A percentile compares a stretch with the other conserved stretches of the same genome.
phyloP scores from a whole-genome alignment of 1,140 invertebrate genomes.

The Papilio polytes region DNA sequence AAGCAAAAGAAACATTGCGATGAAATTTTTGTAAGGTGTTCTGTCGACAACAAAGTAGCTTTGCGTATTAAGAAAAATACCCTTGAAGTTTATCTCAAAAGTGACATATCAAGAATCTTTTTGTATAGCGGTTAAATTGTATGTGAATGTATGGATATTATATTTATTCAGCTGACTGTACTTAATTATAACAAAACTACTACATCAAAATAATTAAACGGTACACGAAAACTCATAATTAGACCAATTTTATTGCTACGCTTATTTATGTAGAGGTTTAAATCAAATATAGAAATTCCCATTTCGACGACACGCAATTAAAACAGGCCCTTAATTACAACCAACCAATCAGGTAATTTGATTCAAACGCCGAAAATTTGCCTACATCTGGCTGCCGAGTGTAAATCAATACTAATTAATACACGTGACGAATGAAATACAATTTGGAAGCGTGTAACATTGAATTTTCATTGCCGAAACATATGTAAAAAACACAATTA shows the following conservation, averaged over 20 bases:
- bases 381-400: not conserved
- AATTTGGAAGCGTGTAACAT: not conserved
- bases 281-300: conserved; percentile 6
- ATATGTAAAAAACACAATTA: not conserved
- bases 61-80: too few relatives aligned
- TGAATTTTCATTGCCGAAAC: not conserved
- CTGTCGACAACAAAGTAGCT: too few relatives aligned
- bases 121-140: too few relatives aligned
- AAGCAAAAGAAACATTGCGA: too few relatives aligned
- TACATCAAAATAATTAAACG: not conserved
- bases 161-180: too few relatives aligned
- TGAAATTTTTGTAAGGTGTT: too few relatives aligned
- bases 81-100: too few relatives aligned
- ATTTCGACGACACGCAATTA: conserved; percentile 1
- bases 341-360: conserved; percentile 26
- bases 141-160: too few relatives aligned
- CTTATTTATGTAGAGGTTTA: not conserved
- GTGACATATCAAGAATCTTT: too few relatives aligned
- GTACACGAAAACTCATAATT: not conserved
- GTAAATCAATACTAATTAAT: conserved; percentile 17
- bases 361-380: conserved; percentile 13
- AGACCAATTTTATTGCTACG: not conserved
- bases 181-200: too few relatives aligned
- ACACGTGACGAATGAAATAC: conserved; percentile 3
- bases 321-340: conserved; percentile 1